Evolutionary conservation across 2,888 invertebrate genomes (phyloP), one percentile per base, ranked within the genome.

Genomic region (Meliscaeva auricollis): DNA sequence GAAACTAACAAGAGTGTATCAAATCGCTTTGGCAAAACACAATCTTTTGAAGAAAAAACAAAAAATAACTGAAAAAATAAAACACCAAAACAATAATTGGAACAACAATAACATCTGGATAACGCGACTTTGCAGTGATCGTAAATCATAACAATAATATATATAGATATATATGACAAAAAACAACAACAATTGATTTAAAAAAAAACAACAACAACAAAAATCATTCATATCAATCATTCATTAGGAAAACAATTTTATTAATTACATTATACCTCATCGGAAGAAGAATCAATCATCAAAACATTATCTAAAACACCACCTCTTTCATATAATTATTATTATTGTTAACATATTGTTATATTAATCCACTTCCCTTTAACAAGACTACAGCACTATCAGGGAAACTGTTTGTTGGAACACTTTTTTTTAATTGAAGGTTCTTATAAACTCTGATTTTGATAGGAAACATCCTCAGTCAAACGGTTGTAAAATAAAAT

Each of bases 61-160:
- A 22, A 22, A 15, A 58, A 69, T 32, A 32, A 6, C 7, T 32
- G 32, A 32, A 48, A 56, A 15, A n/a, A n/a, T n/a, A 35, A 52
- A 75, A 83, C 44, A 69, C 46, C 48, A 70, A 79, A 79, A 82
- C 72, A 60, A 66, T 66, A 77, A 83, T 78, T 74, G 73, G 73
- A 82, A 83, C 78, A 83, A 74, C 78, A 83, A 70, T 54, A 78
- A 84, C 80, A 76, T 77, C 85, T 85, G 76, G 81, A 73, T 62
- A 77, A 69, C 73, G 85, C 76, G 76, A 85, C 85, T 85, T 85
- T 85, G 85, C 85, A 85, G 85, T 85, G 85, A 85, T 85, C 85
- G 81, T 77, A 85, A 77, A 69, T 70, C 50, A 83, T 69, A 76
- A 85, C 64, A 80, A 85, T 76, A 77, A 77, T 52, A 41, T 15